Base-by-base conservation (phyloP, 2,113 vertebrate genomes). In the Shinisaurus crocodilurus region DNA sequence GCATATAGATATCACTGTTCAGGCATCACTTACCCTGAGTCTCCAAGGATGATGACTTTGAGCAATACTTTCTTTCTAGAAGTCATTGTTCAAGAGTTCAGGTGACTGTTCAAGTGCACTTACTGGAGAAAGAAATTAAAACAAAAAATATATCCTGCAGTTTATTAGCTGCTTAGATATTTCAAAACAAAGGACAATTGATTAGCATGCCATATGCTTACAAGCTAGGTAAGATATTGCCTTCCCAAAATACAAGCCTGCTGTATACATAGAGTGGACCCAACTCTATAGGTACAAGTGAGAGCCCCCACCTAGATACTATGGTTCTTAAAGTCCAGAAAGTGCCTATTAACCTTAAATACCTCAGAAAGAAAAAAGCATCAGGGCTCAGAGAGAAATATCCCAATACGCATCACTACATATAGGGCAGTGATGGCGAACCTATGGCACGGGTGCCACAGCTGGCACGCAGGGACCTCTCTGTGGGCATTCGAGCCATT, bases 51-150 rank as follows among this genome's bases (percentile, higher is more conserved):
- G 97, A 99, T 98, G 91, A 99, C 99, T 97, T 99, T 99, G 96
- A 99, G 96, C 88, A 99, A 97, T 80, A 99, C 99, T 98, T 99
- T 99, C 99, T 99, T 99, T 97, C 98, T 99, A 96, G 99, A 99
- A 88, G 99, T 99, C 99, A 99, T 99, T 95, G 97, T 98, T 98
- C 95, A 57, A 77, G 48, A 77, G 48, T 90, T 85, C 75, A 23
- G 75, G 80, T 60, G 80, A 80, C 32, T 27, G 43, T 70, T 90
- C 89, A 90, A 90, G 83, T 67, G 89, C 89, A 90, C 89, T 90
- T 90, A 77, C 89, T 90, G 65, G 72, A 86, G 77, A 79, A 70
- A 34, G 67, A 67, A 86, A 48, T 54, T 15, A 80, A 9, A 80
- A 86, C 76, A 50, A 81, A 32, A 88, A 83, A 25, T 1, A 72